Conservation (phyloP, 1,140 invertebrate genomes). For the Cotesia chilonis region DNA sequence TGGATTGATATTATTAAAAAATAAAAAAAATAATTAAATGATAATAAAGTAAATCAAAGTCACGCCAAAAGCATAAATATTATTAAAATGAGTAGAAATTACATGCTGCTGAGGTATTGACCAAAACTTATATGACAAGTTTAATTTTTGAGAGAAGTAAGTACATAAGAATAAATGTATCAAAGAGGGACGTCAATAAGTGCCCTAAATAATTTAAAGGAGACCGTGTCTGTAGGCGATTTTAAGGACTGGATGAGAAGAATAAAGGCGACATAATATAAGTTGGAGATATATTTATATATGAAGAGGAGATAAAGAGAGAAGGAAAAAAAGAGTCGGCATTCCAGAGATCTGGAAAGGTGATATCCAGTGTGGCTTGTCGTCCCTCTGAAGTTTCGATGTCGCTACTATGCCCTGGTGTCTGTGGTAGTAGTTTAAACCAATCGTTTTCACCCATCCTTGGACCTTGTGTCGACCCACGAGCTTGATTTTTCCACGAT, state of each 20-base stretch:
- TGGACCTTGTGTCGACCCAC: constrained; percentile 4
- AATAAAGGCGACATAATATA: constrained; percentile 9
- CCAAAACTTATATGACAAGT: constrained; percentile 14
- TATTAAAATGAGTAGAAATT: constrained; percentile 20
- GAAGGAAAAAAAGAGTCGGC: constrained; percentile 17
- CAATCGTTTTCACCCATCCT: constrained; percentile 12
- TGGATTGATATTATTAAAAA: not conserved
- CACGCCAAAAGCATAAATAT: not conserved
- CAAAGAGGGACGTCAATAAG: constrained; percentile 23
- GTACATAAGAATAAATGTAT: constrained; percentile 25
- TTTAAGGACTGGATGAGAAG: constrained; percentile 7
- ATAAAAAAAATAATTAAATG: not conserved
- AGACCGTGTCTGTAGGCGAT: not conserved
- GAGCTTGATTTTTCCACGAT: constrained; percentile 34
- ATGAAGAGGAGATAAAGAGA: not conserved
- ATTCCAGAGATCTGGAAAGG: constrained; percentile 44
- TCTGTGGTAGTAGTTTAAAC: constrained; percentile 7
- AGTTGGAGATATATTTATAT: not conserved
- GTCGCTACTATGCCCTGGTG: constrained; percentile 36
- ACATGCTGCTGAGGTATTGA: constrained; percentile 17
- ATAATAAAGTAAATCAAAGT: constrained; percentile 12
- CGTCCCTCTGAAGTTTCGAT: constrained; percentile 38
- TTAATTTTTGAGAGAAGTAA: constrained; percentile 12
- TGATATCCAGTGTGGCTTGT: constrained; percentile 42
- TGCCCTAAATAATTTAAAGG: constrained; percentile 14